Base-by-base conservation (phyloP, 1,140 invertebrate genomes). In the Solenopsis fugax region DNA sequence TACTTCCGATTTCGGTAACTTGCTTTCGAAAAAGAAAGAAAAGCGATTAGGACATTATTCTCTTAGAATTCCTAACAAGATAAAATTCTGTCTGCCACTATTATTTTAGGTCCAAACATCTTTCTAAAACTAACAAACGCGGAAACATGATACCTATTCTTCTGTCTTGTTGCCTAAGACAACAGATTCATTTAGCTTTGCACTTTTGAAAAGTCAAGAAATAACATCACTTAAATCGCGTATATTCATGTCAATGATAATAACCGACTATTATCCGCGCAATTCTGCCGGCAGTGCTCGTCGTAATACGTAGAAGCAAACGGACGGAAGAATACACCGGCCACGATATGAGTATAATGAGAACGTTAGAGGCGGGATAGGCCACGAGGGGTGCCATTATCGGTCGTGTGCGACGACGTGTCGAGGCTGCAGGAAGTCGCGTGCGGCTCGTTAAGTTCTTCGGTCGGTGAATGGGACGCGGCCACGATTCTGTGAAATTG, bases 391-490 rank as follows among this genome's bases (percentile, higher is more conserved):
- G 71, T 84, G 69, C 69, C 29, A 84, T 75, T 75, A 84, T 45
- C 34, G 80, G 80, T 50, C 80, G 69, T 73, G 80, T 84, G 80
- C 54, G 54, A 71, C 21, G 78, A 73, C 80, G 54, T 34, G 54
- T 73, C 34, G 52, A 29, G 21, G 16, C 18, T 58, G 37, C 24
- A 34, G 24, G 54, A 29, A 82, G 80, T 69, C 80, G 80, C 69
- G 80, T 84, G 80, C 56, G 24, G 69, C 80, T 84, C 80, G 69
- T 84, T 84, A 84, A 84, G 73, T 84, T 62, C 69, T 84, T 84
- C 80, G 69, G 12, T 29, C 29, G 24, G 13, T n/a, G 54, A 73
- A 60, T 21, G 69, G 24, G 13, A 84, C 54, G 56, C 54, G 67
- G 21, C 67, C 54, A 62, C 54, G 54, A 84, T 60, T 84, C 80